A percentile compares a stretch with the other conserved stretches of the same genome.
phyloP scores from a whole-genome alignment of 2,888 invertebrate species.

The Parascotia fuliginaria region DNA sequence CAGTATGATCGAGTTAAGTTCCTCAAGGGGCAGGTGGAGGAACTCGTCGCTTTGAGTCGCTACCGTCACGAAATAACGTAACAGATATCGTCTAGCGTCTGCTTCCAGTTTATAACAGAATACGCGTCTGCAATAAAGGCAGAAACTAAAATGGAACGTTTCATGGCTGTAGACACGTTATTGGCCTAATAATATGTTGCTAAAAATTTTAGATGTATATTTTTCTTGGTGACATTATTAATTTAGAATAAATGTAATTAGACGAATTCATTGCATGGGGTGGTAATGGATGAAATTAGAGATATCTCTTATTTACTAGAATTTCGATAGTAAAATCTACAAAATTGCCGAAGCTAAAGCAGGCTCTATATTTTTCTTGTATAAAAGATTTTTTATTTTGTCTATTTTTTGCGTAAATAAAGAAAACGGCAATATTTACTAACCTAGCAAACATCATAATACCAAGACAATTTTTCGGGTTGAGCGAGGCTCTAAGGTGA shows the following conservation, averaged over 20 bases:
- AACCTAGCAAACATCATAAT: slow-evolving; percentile 93
- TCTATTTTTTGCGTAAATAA: too few relatives aligned
- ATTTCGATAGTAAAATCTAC: too few relatives aligned
- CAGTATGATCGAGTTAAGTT: slow-evolving; percentile 91
- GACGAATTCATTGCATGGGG: too few relatives aligned
- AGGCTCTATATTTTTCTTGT: too few relatives aligned
- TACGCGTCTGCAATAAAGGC: slow-evolving; percentile 82
- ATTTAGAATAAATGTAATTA: too few relatives aligned
- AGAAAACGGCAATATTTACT: too few relatives aligned
- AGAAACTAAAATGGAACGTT: slow-evolving; percentile 6
- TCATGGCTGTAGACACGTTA: not conserved
- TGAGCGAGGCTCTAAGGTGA: slow-evolving; percentile 89
- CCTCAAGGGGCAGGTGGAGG: slow-evolving; percentile 89
- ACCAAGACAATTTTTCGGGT: slow-evolving; percentile 92
- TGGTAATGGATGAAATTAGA: too few relatives aligned
- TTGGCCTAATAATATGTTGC: not conserved
- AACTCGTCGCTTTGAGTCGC: slow-evolving; percentile 91
- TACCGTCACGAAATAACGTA: slow-evolving; percentile 92
- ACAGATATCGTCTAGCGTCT: slow-evolving; percentile 89
- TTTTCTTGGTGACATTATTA: too few relatives aligned
- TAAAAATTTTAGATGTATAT: too few relatives aligned
- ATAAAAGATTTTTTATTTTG: too few relatives aligned
- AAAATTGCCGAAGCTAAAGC: too few relatives aligned
- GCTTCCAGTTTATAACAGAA: slow-evolving; percentile 90
- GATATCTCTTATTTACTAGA: too few relatives aligned